Percentiles rank a stretch among this genome's conserved stretches.
These are phyloP conservation scores for Formica aserva DNA, from an alignment of 2,888 invertebrate genomes.

Conservation along the genomic window DNA sequence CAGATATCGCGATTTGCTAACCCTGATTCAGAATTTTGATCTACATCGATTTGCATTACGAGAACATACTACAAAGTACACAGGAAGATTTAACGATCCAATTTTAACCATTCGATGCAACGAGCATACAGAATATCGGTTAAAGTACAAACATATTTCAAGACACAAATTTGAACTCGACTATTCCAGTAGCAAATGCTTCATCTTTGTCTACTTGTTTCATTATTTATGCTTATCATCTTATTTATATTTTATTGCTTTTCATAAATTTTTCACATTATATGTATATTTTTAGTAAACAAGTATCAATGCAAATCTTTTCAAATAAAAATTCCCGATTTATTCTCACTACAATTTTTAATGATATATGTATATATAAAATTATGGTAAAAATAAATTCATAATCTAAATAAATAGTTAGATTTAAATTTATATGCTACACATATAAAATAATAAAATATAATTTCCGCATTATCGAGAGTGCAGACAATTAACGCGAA, in stretches of 20 bases:
- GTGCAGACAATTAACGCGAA: background rate
- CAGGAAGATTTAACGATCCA: background rate
- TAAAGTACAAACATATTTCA: background rate
- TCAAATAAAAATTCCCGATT: background rate
- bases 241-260: background rate
- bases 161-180: background rate
- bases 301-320: background rate
- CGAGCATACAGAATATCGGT: background rate
- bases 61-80: background rate
- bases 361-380: too few relatives aligned
- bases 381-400: background rate
- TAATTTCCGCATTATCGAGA: background rate
- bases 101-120: background rate
- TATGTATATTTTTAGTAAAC: background rate
- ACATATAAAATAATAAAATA: background rate
- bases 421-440: background rate
- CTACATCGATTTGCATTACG: background rate
- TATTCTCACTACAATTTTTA: background rate
- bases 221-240: background rate
- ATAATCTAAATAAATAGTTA: too few relatives aligned
- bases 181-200: background rate
- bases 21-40: background rate
- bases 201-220: background rate
- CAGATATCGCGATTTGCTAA: background rate
- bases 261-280: background rate